Evolutionary conservation across 1,140 invertebrate species (phyloP), one percentile per base, ranked within the genome.

Genomic region (Zaprionus ghesquierei): DNA sequence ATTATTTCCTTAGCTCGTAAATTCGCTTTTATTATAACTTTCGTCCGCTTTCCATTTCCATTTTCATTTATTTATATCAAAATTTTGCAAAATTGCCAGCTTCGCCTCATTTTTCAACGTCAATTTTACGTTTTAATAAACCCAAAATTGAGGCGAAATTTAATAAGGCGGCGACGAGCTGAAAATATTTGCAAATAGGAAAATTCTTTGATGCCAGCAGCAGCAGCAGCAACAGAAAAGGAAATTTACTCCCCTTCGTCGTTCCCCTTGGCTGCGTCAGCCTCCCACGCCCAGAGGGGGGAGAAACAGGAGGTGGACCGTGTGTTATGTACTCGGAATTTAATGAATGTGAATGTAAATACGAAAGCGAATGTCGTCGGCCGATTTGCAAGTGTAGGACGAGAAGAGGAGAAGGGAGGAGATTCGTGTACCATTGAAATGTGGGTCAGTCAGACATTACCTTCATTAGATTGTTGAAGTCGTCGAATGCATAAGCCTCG

Each of bases 391-490:
- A 58, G 51, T 56, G 13, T 8, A 23, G 54, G 35, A 22, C 3
- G 20, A 46, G 2, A 22, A 10, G 20, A 46, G 2, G 2, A 1
- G 9, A 9, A 9, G 23, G 15, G 33, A 33, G 13, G 8, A 15
- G 25, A n/a, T n/a, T n/a, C 27, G 25, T 1, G 20, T 49, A 20
- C 18, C 3, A 25, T 12, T 15, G 18, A 62, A 73, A 87, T 82
- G 61, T 82, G 75, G 75, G 79, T 89, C 82, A 79, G 41, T 22
- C 60, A 76, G 53, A 56, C 44, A 77, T 91, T 92, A 92, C 91
- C 90, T 92, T 91, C 89, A 90, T 91, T 76, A 91, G 78, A 70
- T 91, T 92, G 77, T 91, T 92, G 72, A 92, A 87, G 72, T 92
- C 91, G 71, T 92, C 90, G 73, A 92, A 92, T 59, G 91, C 90